These are phyloP conservation scores for Abrostola tripartita DNA, from an alignment of 2,888 invertebrate species.

Conservation along the genomic window DNA sequence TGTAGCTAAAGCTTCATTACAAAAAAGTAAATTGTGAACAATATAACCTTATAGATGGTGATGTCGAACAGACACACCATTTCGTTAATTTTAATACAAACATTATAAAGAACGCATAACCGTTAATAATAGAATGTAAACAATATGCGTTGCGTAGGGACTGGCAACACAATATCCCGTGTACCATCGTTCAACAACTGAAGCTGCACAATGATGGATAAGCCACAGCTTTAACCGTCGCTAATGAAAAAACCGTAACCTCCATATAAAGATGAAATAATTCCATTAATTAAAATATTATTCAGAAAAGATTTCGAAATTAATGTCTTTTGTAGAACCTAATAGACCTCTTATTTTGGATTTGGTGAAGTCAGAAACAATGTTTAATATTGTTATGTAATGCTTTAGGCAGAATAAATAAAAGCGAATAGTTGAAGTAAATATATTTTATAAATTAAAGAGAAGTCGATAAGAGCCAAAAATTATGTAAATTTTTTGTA, in stretches of 20 bases:
- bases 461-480: too few species aligned
- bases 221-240: not conserved
- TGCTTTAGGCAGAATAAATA: too few species aligned
- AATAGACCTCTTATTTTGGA: too few species aligned
- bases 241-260: not conserved
- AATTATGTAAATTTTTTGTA: too few species aligned
- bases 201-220: conserved; percentile 30
- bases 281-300: too few species aligned
- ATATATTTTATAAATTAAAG: too few species aligned
- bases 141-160: conserved; percentile 11
- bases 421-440: too few species aligned
- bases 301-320: too few species aligned
- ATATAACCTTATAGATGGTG: conserved; percentile 10
- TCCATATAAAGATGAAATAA: too few species aligned
- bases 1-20: not conserved
- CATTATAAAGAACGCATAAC: conserved; percentile 15
- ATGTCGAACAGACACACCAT: conserved; percentile 14
- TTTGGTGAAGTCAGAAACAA: too few species aligned
- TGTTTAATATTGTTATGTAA: too few species aligned
- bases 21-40: conserved; percentile 1
- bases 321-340: too few species aligned
- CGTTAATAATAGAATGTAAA: conserved; percentile 28
- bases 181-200: conserved; percentile 28
- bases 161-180: not conserved
- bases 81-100: conserved; percentile 16